These are phyloP conservation scores for Cynodonichthys magdalenae DNA, from an alignment of 2,797 vertebrate species.

Conservation along the genomic window DNA sequence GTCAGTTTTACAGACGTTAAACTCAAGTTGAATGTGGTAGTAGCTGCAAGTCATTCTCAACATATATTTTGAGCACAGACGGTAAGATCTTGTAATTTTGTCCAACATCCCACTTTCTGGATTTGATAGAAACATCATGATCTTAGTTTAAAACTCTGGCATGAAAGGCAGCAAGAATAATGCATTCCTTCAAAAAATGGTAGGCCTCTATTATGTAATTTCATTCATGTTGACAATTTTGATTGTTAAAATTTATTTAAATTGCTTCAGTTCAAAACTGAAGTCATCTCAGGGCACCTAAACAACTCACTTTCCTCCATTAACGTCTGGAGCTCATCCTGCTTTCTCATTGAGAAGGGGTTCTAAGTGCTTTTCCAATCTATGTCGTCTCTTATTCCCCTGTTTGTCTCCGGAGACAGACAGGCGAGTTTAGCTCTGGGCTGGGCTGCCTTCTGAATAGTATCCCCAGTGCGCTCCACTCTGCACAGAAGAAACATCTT, in stretches of 20 bases:
- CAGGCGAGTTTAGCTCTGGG: conserved; percentile 67
- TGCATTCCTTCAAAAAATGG: too few species aligned
- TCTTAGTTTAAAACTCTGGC: too few species aligned
- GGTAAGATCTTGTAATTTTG: too few species aligned
- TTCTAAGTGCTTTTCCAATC: conserved; percentile 39
- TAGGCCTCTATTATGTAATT: too few species aligned
- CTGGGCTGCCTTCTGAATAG: conserved; percentile 68
- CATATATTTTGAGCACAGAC: too few species aligned
- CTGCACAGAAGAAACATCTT: conserved; percentile 73
- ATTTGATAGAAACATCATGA: too few species aligned
- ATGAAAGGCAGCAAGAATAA: too few species aligned
- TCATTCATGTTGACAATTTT: not conserved
- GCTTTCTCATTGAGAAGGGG: conserved; percentile 29
- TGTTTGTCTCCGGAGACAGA: conserved; percentile 71
- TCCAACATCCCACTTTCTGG: too few species aligned
- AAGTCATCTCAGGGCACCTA: not conserved
- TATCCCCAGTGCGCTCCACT: conserved; percentile 65
- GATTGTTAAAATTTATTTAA: not conserved
- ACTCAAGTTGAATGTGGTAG: too few species aligned
- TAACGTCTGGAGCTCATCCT: conserved; percentile 26
- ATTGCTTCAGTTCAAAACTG: not conserved
- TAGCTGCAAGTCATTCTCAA: too few species aligned
- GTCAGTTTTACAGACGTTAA: too few species aligned
- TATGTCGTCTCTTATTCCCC: conserved; percentile 57
- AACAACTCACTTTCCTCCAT: not conserved